Base-by-base conservation (phyloP, 2,797 vertebrate genomes). In the Toxotes lorentzi region DNA sequence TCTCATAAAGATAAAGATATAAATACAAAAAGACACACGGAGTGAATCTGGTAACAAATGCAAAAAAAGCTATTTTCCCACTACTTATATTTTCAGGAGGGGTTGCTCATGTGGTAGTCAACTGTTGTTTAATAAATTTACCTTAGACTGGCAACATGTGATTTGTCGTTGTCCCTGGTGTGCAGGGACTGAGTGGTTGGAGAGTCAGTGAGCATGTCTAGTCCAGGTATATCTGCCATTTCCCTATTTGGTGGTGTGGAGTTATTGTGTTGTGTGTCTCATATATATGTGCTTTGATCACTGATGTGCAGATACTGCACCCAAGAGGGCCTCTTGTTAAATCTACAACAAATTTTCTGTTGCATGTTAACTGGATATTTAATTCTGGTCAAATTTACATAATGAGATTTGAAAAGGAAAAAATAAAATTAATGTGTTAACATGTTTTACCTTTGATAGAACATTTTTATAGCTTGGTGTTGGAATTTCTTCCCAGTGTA, bases 131-230 rank as follows among this genome's bases (percentile, higher is more conserved):
- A 45, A 38, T 4, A 30, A 40, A 40, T 48, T 8, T 12, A 38
- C 62, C 4, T n/a, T 16, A 38, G 40, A 59, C 11, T 27, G 17
- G 51, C 5, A 47, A 17, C 27, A 13, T 74, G 43, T 81, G 63
- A 72, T 64, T 38, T 78, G 17, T 80, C 7, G 16, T 76, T 83
- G 76, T 88, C 47, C 80, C 80, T 79, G 86, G 50, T 84, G 84
- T 87, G 79, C 81, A 92, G 91, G 78, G 63, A 70, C 84, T 54
- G 76, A 89, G 56, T 57, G 84, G 50, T 53, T 47, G 86, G 57
- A 78, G 58, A 72, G 79, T 40, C 10, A 66, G 12, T 86, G 82
- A 90, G 63, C 84, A 50, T 50, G 60, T 81, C 69, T 65, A 60
- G 54, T 87, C 40, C 73, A 77, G 85, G 88, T 88, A 85, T 4